A percentile compares a stretch with the other conserved stretches of the same genome.
Conservation (phyloP, 64 coral and sea anemone species). For the Dendronephthya gigantea region DNA sequence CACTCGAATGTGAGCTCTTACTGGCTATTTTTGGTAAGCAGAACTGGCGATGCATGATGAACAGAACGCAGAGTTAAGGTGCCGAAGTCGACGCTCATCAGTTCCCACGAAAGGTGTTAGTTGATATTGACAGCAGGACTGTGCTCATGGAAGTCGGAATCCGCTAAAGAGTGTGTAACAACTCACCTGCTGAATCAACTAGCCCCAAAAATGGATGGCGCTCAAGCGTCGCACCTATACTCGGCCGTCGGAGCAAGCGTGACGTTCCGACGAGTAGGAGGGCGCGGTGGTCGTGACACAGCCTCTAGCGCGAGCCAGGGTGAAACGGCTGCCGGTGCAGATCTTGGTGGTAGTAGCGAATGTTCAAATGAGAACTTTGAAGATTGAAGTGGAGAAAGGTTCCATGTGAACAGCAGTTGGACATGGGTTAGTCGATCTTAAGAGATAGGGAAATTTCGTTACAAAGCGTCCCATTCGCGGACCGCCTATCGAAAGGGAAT, state of each 20-base stretch:
- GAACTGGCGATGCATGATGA: too few species aligned
- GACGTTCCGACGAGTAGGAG: slow-evolving; percentile 36
- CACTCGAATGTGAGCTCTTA: neutral
- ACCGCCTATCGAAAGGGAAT: neutral
- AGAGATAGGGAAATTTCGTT: neutral
- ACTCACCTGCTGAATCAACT: too few species aligned
- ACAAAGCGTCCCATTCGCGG: too few species aligned
- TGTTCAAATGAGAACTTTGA: neutral
- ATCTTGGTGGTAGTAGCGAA: slow-evolving; percentile 13
- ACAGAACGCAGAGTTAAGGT: slow-evolving; percentile 1
- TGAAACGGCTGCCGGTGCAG: slow-evolving; percentile 35
- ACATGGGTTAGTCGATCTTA: neutral
- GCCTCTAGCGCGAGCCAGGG: slow-evolving; percentile 27
- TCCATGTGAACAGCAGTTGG: too few species aligned
- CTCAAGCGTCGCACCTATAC: slow-evolving; percentile 10
- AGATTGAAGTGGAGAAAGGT: neutral
- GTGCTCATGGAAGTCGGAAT: too few species aligned
- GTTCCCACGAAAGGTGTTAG: slow-evolving; percentile 21
- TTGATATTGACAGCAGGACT: neutral
- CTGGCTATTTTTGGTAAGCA: too few species aligned
- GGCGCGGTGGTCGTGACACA: slow-evolving; percentile 35
- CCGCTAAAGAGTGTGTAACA: too few species aligned
- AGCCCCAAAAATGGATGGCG: too few species aligned
- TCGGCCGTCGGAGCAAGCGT: slow-evolving; percentile 11
- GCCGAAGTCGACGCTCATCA: slow-evolving; percentile 23